Evolutionary conservation across 2,113 vertebrate genomes (phyloP).

Genomic region (Stigmatopora argus): DNA sequence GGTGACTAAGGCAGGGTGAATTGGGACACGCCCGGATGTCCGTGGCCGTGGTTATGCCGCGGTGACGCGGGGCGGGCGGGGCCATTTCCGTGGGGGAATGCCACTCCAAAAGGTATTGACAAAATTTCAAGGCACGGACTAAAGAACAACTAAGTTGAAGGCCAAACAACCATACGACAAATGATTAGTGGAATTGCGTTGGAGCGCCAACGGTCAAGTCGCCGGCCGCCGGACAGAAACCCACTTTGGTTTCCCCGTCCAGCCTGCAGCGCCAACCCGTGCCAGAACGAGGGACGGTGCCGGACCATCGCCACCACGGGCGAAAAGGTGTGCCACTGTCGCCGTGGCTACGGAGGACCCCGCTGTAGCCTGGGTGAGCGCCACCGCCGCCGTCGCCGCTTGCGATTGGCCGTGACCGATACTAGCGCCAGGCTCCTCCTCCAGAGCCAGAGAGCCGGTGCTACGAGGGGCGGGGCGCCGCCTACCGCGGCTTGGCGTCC

Average conservation of each 20-base stretch:
- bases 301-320: constrained; percentile 68
- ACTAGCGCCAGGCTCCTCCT: too few species aligned
- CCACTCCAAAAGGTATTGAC: too few species aligned
- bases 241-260: constrained; percentile 16
- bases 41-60: constrained; percentile 6
- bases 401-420: too few species aligned
- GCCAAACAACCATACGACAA: too few species aligned
- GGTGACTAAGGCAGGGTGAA: constrained; percentile 52
- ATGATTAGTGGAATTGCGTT: too few species aligned
- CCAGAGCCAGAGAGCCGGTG: constrained; percentile 73
- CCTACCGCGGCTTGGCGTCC: constrained; percentile 76
- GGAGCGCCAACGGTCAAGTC: too few species aligned
- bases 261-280: constrained; percentile 78
- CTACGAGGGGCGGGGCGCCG: constrained; percentile 67
- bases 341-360: constrained; percentile 63
- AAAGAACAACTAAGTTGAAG: too few species aligned
- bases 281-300: constrained; percentile 80
- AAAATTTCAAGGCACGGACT: too few species aligned
- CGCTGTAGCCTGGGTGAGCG: constrained; percentile 83
- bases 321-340: constrained; percentile 76
- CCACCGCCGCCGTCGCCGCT: too few species aligned
- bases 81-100: too few species aligned
- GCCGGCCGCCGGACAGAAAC: too few species aligned
- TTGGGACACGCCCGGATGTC: constrained; percentile 49
- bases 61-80: constrained; percentile 6